Evolutionary conservation across 35 echinoderm and acorn worm genomes (phyloP), one percentile per base, ranked within the genome.

Genomic region (Patiria miniata): DNA sequence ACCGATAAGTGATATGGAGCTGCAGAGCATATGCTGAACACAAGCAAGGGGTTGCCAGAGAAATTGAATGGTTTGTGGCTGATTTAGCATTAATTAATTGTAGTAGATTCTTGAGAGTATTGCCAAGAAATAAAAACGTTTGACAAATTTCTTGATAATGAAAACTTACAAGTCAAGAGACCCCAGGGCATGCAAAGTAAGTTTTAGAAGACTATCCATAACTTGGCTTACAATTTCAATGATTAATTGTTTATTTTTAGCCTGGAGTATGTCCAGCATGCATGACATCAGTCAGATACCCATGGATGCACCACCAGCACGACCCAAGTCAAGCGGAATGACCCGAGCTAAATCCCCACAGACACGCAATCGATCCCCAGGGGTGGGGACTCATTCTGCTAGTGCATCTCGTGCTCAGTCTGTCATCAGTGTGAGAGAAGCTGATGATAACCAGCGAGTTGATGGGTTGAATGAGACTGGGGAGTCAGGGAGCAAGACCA

Each of bases 361-460:
- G 39, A 82, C 80, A 30, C 50, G 89, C 14, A 91, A 55, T 39
- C 90, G 87, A 36, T 91, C 91, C 34, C 95, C 95, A 7, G 91
- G 88, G 23, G 88, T 79, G 36, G 88, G 88, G 39, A 51, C 68
- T 0, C 91, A 93, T 34, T 50, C 86, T 36, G 92, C 92, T 1
- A 94, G 92, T 68, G 65, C 83, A 9, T 78, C 95, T 50, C 90
- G 91, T 65, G 88, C 93, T 84, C 92, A 88, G 34, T 94, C 95
- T 82, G 88, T 97, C 23, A 94, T 97, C 82, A 97, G 91, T 60
- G 88, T 97, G 15, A 86, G 77, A 47, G 95, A 97, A 55, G 95
- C 92, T 60, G 78, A 73, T 6, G 68, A 90, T 23, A 89, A 89
- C 39, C 79, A 91, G 17, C 87, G 81, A 55, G 61, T 94, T 5